Conservation (phyloP, 2,888 invertebrate genomes). For the Pteria penguin region DNA sequence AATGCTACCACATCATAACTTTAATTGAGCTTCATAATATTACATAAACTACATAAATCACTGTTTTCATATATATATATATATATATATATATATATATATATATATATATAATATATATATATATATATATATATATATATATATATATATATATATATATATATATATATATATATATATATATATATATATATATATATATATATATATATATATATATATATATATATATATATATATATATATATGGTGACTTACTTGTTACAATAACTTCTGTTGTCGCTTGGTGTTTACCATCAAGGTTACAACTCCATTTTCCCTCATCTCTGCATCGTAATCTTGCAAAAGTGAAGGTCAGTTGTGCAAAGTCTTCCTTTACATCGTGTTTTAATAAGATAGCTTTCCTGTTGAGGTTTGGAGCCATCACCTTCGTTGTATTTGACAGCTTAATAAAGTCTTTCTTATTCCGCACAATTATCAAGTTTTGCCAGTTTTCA, state of each 20-base stretch:
- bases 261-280: constrained; percentile 25
- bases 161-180: too few relatives aligned
- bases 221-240: too few relatives aligned
- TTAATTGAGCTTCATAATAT: neutral
- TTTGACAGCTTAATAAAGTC: neutral
- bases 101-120: too few relatives aligned
- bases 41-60: too few relatives aligned
- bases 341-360: constrained; percentile 14
- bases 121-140: too few relatives aligned
- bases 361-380: constrained; percentile 4
- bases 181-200: too few relatives aligned
- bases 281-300: neutral
- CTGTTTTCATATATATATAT: too few relatives aligned
- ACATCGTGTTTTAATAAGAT: neutral
- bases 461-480: constrained; percentile 1
- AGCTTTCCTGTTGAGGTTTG: constrained; percentile 1
- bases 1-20: neutral
- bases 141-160: too few relatives aligned
- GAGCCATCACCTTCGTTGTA: neutral
- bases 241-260: too few relatives aligned
- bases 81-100: too few relatives aligned
- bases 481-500: constrained; percentile 20
- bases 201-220: too few relatives aligned
- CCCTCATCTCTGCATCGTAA: constrained; percentile 36
- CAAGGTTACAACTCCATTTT: constrained; percentile 24